Evolutionary conservation across 2,888 invertebrate genomes (phyloP).

Genomic region (Galerucella nymphaeae): DNA sequence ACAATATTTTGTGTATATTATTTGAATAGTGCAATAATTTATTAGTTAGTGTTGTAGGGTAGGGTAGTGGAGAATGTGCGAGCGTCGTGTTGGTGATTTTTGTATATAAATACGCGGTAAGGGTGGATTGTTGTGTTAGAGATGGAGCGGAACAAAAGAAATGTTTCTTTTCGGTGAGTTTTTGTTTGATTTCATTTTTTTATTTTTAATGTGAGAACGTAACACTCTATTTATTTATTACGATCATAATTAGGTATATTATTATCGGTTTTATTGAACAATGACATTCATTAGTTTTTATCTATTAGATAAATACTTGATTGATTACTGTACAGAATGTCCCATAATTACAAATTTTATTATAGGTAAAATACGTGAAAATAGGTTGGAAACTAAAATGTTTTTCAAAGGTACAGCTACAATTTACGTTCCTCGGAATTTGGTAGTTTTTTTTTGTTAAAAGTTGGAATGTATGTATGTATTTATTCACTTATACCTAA

Average conservation of each 20-base stretch:
- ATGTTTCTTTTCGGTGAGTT: background rate
- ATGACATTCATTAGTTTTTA: slow-evolving; percentile 6
- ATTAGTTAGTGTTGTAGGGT: background rate
- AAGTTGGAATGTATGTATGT: no score
- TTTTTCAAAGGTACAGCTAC: no score
- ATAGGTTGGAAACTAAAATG: background rate
- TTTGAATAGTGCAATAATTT: background rate
- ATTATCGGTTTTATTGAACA: slow-evolving; percentile 5
- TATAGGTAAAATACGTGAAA: background rate
- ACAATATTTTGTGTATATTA: background rate
- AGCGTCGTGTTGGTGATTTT: background rate
- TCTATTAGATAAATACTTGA: slow-evolving; percentile 6
- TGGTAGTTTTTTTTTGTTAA: no score
- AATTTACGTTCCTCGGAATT: no score
- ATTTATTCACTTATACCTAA: no score
- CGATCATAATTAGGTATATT: background rate
- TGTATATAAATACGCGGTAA: background rate
- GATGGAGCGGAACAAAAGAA: slow-evolving; percentile 2
- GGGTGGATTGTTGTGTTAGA: background rate
- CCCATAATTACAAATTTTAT: background rate
- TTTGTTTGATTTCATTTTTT: background rate
- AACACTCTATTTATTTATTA: slow-evolving; percentile 1
- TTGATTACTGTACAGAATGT: background rate
- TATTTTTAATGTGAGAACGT: background rate
- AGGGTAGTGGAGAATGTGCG: background rate